Base-by-base conservation (phyloP, 2,113 vertebrate genomes). In the Setophaga kirtlandii region DNA sequence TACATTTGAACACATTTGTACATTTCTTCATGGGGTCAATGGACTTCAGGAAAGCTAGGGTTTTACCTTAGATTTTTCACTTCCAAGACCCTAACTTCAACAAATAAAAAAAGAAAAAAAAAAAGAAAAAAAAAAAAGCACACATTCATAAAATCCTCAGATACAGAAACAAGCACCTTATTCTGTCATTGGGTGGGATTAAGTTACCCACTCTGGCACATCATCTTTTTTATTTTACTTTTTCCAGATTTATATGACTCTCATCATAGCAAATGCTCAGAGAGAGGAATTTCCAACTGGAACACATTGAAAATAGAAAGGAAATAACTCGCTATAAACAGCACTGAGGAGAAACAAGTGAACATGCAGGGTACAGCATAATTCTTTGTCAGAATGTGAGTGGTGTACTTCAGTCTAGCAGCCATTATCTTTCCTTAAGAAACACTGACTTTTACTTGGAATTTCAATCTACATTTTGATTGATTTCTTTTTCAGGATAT, bases 251-350 rank as follows among this genome's bases (percentile, higher is more conserved):
- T 96, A 92, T 90, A 79, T 70, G 88, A 83, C 62, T 90, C 53
- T 86, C 83, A 83, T 94, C 75, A 87, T 31, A 91, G 27, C n/a
- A 79, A 94, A 83, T n/a, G 23, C 53, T 94, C 44, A 62, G 67
- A 73, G 53, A 62, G 70, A 96, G 65, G 95, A 95, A 93, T 95
- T 93, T 96, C 84, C 70, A 76, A 93, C 79, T 77, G 91, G 96
- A 94, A 91, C 67, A 84, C 74, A 90, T 83, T 56, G 89, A 89
- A 96, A 96, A 90, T 67, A 82, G 68, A 93, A 91, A 94, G 87
- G 94, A 96, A 97, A 96, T 91, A 95, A 79, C 84, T 67, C 25
- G 39, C 91, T 60, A 94, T 95, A 89, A 95, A 91, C 88, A 91
- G 87, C 64, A 86, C 49, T 35, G 74, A 56, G 46, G 67, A 90